A percentile compares a stretch with the other conserved stretches of the same genome.
These are phyloP conservation scores for Zoroaster sp. DNA, from an alignment of 53 echinoderm and acorn worm genomes.

Conservation along the genomic window DNA sequence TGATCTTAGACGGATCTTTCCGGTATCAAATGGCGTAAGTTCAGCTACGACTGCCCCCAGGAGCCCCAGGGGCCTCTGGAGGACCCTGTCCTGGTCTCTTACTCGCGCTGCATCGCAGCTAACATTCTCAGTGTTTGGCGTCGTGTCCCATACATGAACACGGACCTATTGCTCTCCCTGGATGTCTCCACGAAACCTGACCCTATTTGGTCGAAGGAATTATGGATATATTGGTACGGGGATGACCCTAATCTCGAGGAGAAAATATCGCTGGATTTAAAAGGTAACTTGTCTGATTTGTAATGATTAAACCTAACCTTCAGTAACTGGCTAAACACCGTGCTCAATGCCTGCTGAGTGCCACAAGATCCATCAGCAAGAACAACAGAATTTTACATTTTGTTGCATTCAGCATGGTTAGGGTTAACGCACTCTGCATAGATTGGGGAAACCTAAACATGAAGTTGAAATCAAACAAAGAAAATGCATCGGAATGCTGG, in stretches of 20 bases:
- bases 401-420: too few species aligned
- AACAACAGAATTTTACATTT: too few species aligned
- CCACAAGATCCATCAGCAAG: too few species aligned
- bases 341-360: not conserved
- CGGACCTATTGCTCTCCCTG: conserved; percentile 38
- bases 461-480: too few species aligned
- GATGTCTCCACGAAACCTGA: conserved; percentile 49
- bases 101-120: conserved; percentile 83
- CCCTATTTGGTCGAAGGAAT: conserved; percentile 69
- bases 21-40: conserved; percentile 98
- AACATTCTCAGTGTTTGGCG: conserved; percentile 95
- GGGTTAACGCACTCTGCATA: too few species aligned
- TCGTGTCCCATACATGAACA: conserved; percentile 58
- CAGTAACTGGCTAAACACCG: too few species aligned
- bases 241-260: conserved; percentile 91
- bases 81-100: conserved; percentile 91
- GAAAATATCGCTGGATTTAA: conserved; percentile 71
- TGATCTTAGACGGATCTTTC: conserved; percentile 81
- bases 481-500: too few species aligned
- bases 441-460: too few species aligned
- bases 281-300: conserved; percentile 66
- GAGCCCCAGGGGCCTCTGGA: conserved; percentile 90
- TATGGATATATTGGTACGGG: conserved; percentile 98
- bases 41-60: conserved; percentile 72
- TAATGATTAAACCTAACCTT: not conserved